Evolutionary conservation across 2,797 vertebrate genomes (phyloP).

Genomic region (Setipinna tenuifilis): DNA sequence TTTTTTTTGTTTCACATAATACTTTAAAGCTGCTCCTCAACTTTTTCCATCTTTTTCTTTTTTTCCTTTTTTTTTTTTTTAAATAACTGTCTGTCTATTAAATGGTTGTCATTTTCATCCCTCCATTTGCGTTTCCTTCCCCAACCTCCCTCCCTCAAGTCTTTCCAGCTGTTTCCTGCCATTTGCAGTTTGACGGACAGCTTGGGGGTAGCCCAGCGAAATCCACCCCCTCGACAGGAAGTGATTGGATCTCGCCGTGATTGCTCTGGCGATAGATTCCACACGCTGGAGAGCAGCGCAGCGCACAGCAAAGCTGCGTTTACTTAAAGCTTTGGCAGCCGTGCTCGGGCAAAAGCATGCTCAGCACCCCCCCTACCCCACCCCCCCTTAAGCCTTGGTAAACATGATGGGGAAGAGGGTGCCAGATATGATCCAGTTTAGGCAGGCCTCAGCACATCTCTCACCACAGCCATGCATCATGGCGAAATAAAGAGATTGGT

Average conservation of each 20-base stretch:
- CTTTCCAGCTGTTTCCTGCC: conserved; percentile 38
- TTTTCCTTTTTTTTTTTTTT: no score
- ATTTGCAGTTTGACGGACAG: conserved; percentile 35
- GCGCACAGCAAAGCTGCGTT: neutral
- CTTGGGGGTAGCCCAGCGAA: conserved; percentile 7
- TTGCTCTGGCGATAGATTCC: conserved; percentile 27
- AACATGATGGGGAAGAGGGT: neutral
- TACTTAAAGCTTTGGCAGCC: conserved; percentile 21
- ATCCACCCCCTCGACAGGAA: conserved; percentile 28
- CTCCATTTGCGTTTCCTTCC: neutral
- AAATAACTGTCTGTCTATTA: neutral
- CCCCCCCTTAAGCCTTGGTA: neutral
- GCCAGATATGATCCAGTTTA: neutral
- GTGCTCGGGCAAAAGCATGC: neutral
- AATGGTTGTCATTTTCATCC: neutral
- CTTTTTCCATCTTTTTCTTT: neutral
- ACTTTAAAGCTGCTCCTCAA: neutral
- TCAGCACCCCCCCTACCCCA: neutral
- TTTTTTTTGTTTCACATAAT: neutral
- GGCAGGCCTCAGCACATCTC: neutral
- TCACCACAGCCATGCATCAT: neutral
- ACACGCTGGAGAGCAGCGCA: neutral
- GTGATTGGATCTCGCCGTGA: conserved; percentile 35
- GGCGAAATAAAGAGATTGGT: neutral
- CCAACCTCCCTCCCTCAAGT: neutral